Evolutionary conservation across 1,140 invertebrate species (phyloP).

Genomic region (Drosophila asahinai): DNA sequence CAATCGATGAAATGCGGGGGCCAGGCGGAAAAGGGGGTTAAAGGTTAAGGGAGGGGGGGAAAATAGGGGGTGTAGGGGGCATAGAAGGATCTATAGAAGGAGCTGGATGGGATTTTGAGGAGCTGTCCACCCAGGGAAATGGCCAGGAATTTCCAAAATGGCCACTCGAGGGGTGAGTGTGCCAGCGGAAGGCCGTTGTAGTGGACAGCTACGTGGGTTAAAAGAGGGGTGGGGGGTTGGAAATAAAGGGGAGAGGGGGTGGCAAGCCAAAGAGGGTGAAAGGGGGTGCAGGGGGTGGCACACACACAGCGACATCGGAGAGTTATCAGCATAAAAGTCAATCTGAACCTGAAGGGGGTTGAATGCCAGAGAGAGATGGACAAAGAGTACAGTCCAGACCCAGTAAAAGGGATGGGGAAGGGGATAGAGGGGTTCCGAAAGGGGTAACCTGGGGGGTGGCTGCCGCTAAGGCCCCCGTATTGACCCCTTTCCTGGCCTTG

Average conservation of each 20-base stretch:
- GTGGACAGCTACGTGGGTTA: slow-evolving; percentile 38
- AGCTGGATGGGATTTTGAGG: slow-evolving; percentile 3
- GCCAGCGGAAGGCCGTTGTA: slow-evolving; percentile 19
- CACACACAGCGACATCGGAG: no score
- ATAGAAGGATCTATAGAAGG: neutral
- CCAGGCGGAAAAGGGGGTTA: neutral
- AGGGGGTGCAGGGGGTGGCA: neutral
- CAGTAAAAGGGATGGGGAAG: neutral
- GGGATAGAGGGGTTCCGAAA: no score
- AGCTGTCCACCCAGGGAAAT: slow-evolving; percentile 31
- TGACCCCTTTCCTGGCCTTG: slow-evolving; percentile 64
- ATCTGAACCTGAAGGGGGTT: slow-evolving; percentile 63
- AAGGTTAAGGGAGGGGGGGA: neutral
- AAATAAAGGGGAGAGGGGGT: neutral
- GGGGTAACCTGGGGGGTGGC: slow-evolving; percentile 8
- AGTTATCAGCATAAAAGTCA: slow-evolving; percentile 71
- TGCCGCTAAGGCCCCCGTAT: slow-evolving; percentile 40
- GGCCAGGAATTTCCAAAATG: slow-evolving; percentile 65
- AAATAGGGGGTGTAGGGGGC: neutral
- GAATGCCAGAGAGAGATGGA: slow-evolving; percentile 28
- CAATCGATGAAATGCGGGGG: slow-evolving; percentile 23
- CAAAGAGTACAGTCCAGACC: slow-evolving; percentile 24
- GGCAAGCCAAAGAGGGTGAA: neutral
- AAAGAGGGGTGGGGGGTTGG: neutral
- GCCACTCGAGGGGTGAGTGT: slow-evolving; percentile 57